Evolutionary conservation across 2,888 invertebrate species (phyloP).

Genomic region (Tipula confusa): DNA sequence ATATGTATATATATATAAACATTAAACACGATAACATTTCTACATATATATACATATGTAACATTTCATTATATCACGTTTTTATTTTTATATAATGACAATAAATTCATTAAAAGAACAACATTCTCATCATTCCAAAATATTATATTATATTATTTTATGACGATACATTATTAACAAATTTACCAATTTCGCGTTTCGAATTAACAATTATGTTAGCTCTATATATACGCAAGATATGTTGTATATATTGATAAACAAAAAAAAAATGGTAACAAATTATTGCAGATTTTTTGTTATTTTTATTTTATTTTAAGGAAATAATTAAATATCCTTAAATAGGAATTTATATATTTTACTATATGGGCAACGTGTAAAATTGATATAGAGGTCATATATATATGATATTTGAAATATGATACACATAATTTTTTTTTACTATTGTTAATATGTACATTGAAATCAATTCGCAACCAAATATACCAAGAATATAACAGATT

Average conservation of each 20-base stretch:
- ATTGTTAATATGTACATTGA: too few relatives aligned
- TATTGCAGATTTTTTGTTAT: too few relatives aligned
- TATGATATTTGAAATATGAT: background rate
- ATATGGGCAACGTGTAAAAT: background rate
- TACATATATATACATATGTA: too few relatives aligned
- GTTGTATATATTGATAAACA: background rate
- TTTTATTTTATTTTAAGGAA: background rate
- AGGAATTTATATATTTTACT: background rate
- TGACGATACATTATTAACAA: constrained; percentile 26
- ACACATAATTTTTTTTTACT: too few relatives aligned
- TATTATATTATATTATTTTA: background rate
- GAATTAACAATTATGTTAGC: background rate
- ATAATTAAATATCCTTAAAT: background rate
- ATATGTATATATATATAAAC: too few relatives aligned
- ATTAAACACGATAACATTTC: background rate
- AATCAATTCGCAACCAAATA: background rate
- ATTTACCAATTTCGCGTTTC: constrained; percentile 27
- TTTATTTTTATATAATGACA: background rate
- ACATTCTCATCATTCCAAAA: constrained; percentile 26
- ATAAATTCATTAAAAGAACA: constrained; percentile 14
- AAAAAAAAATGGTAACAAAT: too few relatives aligned
- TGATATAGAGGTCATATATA: background rate
- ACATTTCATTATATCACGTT: background rate
- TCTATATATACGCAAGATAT: background rate
- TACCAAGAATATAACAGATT: constrained; percentile 13